Base-by-base conservation (phyloP, 2,113 vertebrate genomes). In the Camelus bactrianus region DNA sequence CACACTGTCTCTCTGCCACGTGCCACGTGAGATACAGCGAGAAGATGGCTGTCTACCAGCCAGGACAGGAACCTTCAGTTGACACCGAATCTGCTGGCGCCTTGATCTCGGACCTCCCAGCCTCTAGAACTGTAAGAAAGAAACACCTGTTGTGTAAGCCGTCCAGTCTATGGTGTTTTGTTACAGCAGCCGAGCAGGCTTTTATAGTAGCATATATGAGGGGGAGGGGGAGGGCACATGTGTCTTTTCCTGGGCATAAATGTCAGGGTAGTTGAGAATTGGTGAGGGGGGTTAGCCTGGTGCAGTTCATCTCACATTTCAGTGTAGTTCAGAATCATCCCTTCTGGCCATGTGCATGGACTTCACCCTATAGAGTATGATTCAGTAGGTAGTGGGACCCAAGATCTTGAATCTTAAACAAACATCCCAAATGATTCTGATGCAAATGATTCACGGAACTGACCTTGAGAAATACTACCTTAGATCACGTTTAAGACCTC, bases 151-250 rank as follows among this genome's bases (percentile, higher is more conserved):
- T 65, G 32, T 65, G 32, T 65, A 32, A 65, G 64, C 30, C 7
- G 3, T 15, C 32, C 64, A 65, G 6, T 16, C 6, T 32, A 8
- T 65, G 30, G 30, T 65, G 8, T 65, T n/a, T 64, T 64, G 2
- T 50, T 52, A 20, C 8, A 11, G 73, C 73, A 12, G 28, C 48
- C 10, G 15, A 19, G 73, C 48, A 32, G 48, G 42, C 22, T 13
- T 6, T 42, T 19, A 6, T 10, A 24, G 26, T 1, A 14, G 69
- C 6, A 17, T 2, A 11, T 19, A 15, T 35, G 52, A 20, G 13
- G 28, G 28, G 4, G 1, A n/a, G 7, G 26, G 3, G 9, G 6
- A 1, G 32, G 15, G 19, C 15, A 3, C 3, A 28, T 7, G 16
- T 5, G 14, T 6, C 30, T 64, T 69, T 79, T 46, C 73, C 17